These are phyloP conservation scores for Anarrhichthys ocellatus DNA, from an alignment of 2,113 vertebrate species.

Conservation along the genomic window DNA sequence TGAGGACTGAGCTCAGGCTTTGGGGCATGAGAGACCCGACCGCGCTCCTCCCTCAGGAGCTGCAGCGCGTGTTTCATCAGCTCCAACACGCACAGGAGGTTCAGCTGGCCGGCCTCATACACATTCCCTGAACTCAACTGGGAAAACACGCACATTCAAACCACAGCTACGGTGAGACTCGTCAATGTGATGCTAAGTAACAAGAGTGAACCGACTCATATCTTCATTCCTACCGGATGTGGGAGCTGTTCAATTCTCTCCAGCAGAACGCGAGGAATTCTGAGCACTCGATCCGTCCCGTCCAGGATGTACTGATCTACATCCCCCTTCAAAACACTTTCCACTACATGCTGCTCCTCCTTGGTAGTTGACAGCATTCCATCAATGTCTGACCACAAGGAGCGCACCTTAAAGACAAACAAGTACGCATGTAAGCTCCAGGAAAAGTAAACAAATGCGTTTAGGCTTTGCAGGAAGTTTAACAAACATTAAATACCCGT, in stretches of 20 bases:
- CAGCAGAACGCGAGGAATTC: slow-evolving; percentile 82
- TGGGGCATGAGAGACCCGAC: slow-evolving; percentile 39
- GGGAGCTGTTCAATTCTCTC: slow-evolving; percentile 81
- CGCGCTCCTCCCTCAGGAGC: slow-evolving; percentile 78
- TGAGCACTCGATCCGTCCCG: slow-evolving; percentile 79
- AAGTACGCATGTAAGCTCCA: background rate
- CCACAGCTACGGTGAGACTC: background rate
- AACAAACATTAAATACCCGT: slow-evolving; percentile 58
- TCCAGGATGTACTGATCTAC: slow-evolving; percentile 82
- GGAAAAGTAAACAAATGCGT: background rate
- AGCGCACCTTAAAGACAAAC: slow-evolving; percentile 81
- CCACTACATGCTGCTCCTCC: slow-evolving; percentile 84
- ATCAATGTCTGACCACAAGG: slow-evolving; percentile 84
- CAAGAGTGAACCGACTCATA: too few species aligned
- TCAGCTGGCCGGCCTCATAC: slow-evolving; percentile 87
- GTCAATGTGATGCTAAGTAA: background rate
- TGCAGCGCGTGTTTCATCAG: slow-evolving; percentile 87
- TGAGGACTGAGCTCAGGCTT: slow-evolving; percentile 59
- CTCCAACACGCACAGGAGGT: slow-evolving; percentile 86
- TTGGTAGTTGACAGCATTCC: slow-evolving; percentile 77
- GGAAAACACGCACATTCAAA: background rate
- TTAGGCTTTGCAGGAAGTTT: background rate
- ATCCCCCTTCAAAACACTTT: slow-evolving; percentile 80
- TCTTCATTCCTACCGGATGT: slow-evolving; percentile 79
- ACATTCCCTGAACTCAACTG: slow-evolving; percentile 84